These are phyloP conservation scores for Ichneumoninae sp. DNA, from an alignment of 2,888 invertebrate species.

Conservation along the genomic window DNA sequence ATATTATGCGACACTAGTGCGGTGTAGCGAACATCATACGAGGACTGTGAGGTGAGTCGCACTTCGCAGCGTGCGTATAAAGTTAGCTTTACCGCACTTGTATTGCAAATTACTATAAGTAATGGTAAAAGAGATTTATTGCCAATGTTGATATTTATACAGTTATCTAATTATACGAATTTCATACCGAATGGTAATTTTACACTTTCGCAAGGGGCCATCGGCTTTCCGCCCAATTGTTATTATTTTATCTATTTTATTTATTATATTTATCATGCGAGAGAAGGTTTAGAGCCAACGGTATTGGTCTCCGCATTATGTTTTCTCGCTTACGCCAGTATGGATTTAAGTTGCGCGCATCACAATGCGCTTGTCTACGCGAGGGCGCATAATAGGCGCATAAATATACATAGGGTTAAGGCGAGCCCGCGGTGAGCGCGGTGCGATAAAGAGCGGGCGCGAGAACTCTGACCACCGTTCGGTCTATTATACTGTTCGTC, in stretches of 20 bases:
- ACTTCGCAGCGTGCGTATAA: too few species aligned
- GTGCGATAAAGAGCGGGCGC: slow-evolving; percentile 32
- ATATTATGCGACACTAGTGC: too few species aligned
- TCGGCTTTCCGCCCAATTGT: neutral
- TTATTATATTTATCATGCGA: neutral
- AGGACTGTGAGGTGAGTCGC: too few species aligned
- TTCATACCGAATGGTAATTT: too few species aligned
- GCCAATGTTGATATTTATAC: too few species aligned
- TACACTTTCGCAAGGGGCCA: too few species aligned
- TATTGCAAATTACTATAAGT: too few species aligned
- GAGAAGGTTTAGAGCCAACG: slow-evolving; percentile 6
- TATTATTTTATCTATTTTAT: neutral
- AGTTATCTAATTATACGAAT: too few species aligned
- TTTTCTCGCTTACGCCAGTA: neutral
- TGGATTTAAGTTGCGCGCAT: slow-evolving; percentile 13
- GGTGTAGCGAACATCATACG: too few species aligned
- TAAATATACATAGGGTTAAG: slow-evolving; percentile 27
- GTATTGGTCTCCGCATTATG: neutral
- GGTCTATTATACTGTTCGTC: slow-evolving; percentile 40
- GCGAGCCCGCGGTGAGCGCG: slow-evolving; percentile 22
- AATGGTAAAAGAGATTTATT: too few species aligned
- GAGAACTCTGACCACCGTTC: slow-evolving; percentile 35
- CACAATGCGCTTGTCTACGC: neutral
- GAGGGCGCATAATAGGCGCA: slow-evolving; percentile 27
- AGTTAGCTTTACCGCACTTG: too few species aligned